Percentiles rank a stretch among this genome's conserved stretches.
phyloP scores from a whole-genome alignment of 2,113 vertebrate genomes.

The Pangasianodon hypophthalmus region DNA sequence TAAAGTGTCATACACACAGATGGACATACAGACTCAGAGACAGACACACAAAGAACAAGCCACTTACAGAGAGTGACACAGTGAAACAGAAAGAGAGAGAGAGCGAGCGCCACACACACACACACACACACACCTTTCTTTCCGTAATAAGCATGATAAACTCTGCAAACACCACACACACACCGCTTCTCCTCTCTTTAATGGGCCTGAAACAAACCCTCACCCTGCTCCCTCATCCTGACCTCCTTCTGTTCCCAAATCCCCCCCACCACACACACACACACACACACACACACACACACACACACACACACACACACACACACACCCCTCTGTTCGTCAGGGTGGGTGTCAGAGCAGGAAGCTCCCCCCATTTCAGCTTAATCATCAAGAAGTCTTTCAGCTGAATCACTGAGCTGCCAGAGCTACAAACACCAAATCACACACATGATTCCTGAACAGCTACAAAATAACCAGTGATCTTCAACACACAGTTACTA shows the following conservation, averaged over 20 bases:
- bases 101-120: neutral
- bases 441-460: neutral
- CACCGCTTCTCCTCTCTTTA: neutral
- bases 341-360: neutral
- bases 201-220: neutral
- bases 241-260: neutral
- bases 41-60: neutral
- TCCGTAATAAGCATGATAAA: neutral
- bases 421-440: neutral
- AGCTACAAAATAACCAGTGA: neutral
- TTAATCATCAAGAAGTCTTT: conserved; percentile 27
- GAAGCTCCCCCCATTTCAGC: neutral
- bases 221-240: neutral
- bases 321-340: neutral
- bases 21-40: neutral
- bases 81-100: neutral
- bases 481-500: neutral
- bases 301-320: neutral
- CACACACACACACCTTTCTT: neutral
- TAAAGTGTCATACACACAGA: too few relatives aligned
- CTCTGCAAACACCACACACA: neutral
- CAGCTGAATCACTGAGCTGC: conserved; percentile 4
- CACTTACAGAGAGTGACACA: too few relatives aligned
- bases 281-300: neutral
- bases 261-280: neutral